Evolutionary conservation across 64 coral and sea anemone genomes (phyloP), one percentile per base, ranked within the genome.

Genomic region (Montipora cactus): DNA sequence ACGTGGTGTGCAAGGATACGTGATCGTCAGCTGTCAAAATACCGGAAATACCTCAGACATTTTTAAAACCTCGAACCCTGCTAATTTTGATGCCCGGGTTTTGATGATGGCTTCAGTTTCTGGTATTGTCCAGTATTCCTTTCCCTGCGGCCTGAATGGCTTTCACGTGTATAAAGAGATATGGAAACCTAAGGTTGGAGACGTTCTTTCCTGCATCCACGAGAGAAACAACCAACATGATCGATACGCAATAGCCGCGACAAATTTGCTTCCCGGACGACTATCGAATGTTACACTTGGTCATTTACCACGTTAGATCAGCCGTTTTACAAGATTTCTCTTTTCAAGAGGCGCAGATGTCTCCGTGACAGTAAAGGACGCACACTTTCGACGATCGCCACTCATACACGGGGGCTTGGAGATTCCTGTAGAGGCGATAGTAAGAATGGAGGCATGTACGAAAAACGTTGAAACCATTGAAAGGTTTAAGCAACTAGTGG

Each of bases 321-420:
- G 73, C 59, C 75, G 73, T 71, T 93, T 71, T 79, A 93, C 74
- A 92, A 81, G 81, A 78, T 87, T 87, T 78, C 49, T 93, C n/a
- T 80, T 88, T 79, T 87, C 83, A 80, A 93, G 92, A 93, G 92
- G 84, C 82, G 83, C 84, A 71, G 77, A 94, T 88, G 70, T 94
- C 59, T 89, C 16, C 51, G 79, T 94, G 79, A 82, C 68, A 64
- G 92, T 89, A 62, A 94, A 77, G 51, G 87, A 94, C 57, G 23
- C 79, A 75, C 87, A 94, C 50, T 47, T 67, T 80, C 66, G 64
- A 88, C 76, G 77, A 81, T 88, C 92, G 14, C 59, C 92, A 74
- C 84, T 88, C 50, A 79, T 88, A 58, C 76, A 93, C n/a, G 76
- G 52, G 80, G 74, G 58, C 16, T 76, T 77, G 72, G 87, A 76